Evolutionary conservation across 2,113 vertebrate genomes (phyloP).

Genomic region (Tricholaema leucomelas): DNA sequence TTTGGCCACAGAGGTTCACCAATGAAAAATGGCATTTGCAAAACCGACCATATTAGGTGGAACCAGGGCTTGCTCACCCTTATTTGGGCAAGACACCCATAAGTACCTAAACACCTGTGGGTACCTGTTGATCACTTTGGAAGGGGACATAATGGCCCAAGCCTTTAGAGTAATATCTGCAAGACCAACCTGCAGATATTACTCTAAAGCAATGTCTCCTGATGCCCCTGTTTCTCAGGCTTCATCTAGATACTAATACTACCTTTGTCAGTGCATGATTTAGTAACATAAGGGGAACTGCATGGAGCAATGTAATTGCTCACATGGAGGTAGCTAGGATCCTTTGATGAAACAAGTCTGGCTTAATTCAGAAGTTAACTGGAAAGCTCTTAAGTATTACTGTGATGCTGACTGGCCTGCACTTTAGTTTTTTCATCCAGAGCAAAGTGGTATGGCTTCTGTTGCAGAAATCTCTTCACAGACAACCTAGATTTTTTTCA

Average conservation of each 20-base stretch:
- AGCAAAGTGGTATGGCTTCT: background rate
- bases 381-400: background rate
- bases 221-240: background rate
- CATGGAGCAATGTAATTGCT: background rate
- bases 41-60: no score
- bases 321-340: background rate
- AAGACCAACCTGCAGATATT: background rate
- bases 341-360: background rate
- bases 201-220: background rate
- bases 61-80: no score
- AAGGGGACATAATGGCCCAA: no score
- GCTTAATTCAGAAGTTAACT: background rate
- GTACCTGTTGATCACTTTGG: no score
- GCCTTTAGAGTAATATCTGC: no score
- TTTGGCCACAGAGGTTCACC: no score
- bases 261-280: background rate
- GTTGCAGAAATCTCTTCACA: background rate
- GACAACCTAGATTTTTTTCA: background rate
- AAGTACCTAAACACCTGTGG: no score
- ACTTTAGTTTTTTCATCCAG: background rate
- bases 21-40: no score
- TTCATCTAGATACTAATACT: background rate
- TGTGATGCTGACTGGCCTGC: background rate
- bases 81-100: no score
- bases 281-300: background rate